phyloP scores from a whole-genome alignment of 2,113 vertebrate species.

The Gasterosteus nipponicus region DNA sequence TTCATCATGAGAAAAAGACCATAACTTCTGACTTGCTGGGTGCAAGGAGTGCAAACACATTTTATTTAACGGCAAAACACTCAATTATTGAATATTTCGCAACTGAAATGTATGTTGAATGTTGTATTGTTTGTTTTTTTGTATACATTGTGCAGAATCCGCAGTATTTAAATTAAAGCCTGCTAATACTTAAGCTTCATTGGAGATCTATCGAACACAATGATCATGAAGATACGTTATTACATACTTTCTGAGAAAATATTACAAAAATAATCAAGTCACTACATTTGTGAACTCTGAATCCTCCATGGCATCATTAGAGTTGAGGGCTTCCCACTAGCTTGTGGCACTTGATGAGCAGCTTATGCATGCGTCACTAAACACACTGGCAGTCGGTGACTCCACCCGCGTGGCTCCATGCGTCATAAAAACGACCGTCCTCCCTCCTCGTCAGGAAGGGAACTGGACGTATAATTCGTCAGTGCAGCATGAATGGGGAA shows the following conservation, averaged over 20 bases:
- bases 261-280: constrained; percentile 19
- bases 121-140: constrained; percentile 53
- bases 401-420: neutral
- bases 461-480: constrained; percentile 1
- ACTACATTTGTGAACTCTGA: constrained; percentile 22
- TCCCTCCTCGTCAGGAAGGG: neutral
- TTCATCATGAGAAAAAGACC: neutral
- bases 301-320: constrained; percentile 13
- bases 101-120: constrained; percentile 5
- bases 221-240: neutral
- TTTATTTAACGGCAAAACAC: neutral
- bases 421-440: neutral
- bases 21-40: neutral
- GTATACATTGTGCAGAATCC: constrained; percentile 18
- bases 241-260: constrained; percentile 54
- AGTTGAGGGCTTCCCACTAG: constrained; percentile 19
- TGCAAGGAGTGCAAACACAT: neutral
- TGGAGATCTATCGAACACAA: constrained; percentile 1
- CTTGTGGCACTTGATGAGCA: constrained; percentile 65
- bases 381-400: neutral
- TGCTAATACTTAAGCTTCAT: neutral
- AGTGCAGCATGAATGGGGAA: neutral
- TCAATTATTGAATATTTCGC: constrained; percentile 1
- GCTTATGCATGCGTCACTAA: neutral
- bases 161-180: constrained; percentile 54